These are phyloP conservation scores for Scolopax rusticola DNA, from an alignment of 2,797 vertebrate genomes.

Conservation along the genomic window DNA sequence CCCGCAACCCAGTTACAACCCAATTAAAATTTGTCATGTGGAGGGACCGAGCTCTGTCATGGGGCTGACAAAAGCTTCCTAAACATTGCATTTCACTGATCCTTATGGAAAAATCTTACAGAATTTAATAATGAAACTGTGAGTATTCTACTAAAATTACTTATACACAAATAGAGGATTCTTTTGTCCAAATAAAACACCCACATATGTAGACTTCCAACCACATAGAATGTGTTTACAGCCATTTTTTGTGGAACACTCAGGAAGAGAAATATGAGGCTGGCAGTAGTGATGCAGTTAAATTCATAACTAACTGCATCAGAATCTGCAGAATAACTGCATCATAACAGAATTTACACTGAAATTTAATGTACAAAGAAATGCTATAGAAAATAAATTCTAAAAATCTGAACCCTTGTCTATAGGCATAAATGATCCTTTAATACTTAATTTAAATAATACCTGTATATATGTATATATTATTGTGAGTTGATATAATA, in stretches of 20 bases:
- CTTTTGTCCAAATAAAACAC: neutral
- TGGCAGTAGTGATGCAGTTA: neutral
- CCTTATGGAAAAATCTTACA: neutral
- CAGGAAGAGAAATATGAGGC: neutral
- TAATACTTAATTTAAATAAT: neutral
- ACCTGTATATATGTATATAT: neutral
- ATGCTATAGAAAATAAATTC: neutral
- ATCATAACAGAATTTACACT: neutral
- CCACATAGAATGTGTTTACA: neutral
- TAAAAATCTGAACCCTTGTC: neutral
- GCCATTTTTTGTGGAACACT: neutral
- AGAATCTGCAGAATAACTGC: too few relatives aligned
- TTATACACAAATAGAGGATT: neutral
- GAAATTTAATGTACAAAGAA: neutral
- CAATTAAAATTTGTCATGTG: slow-evolving; percentile 65
- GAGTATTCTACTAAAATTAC: neutral
- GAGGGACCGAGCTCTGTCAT: slow-evolving; percentile 20
- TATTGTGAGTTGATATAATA: neutral
- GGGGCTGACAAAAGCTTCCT: neutral
- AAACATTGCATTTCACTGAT: neutral
- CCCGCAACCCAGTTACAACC: neutral
- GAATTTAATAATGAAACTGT: neutral
- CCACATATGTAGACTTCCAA: neutral
- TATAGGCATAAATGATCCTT: neutral
- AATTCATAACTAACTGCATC: neutral